These are phyloP conservation scores for Macrotrachela quadricornifera DNA, from an alignment of 1,140 invertebrate species.

Conservation along the genomic window DNA sequence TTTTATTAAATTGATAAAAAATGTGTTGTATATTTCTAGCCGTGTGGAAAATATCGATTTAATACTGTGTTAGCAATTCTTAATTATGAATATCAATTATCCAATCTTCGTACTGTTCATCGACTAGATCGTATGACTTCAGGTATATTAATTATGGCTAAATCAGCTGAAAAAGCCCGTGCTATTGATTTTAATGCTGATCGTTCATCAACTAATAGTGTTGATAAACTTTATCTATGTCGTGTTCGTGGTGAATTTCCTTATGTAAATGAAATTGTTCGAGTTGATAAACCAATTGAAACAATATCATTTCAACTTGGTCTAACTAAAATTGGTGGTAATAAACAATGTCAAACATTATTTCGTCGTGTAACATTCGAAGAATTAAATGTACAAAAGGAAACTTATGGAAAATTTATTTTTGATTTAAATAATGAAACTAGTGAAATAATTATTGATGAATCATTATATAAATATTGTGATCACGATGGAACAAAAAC, in stretches of 20 bases:
- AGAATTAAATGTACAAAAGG: not conserved
- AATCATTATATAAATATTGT: too few species aligned
- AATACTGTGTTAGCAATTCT: slow-evolving; percentile 88
- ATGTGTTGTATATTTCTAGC: slow-evolving; percentile 23
- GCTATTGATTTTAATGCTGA: not conserved
- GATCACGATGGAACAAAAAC: not conserved
- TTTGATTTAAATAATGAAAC: too few species aligned
- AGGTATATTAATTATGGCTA: slow-evolving; percentile 71
- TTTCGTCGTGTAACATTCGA: not conserved
- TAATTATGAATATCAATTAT: slow-evolving; percentile 78
- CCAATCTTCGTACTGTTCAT: slow-evolving; percentile 54
- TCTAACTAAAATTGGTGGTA: not conserved
- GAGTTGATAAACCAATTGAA: not conserved
- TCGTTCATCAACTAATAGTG: slow-evolving; percentile 66
- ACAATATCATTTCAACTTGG: not conserved
- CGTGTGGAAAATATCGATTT: slow-evolving; percentile 80
- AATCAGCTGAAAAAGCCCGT: slow-evolving; percentile 18
- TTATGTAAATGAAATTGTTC: not conserved
- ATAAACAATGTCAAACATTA: not conserved
- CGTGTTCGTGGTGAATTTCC: slow-evolving; percentile 87
- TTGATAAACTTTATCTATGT: slow-evolving; percentile 88
- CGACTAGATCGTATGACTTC: slow-evolving; percentile 66
- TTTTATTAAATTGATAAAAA: too few species aligned
- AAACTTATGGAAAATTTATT: not conserved
- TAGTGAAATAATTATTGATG: too few species aligned